These are phyloP conservation scores for Lasioglossum zephyrum DNA, from an alignment of 2,888 invertebrate genomes.

Conservation along the genomic window DNA sequence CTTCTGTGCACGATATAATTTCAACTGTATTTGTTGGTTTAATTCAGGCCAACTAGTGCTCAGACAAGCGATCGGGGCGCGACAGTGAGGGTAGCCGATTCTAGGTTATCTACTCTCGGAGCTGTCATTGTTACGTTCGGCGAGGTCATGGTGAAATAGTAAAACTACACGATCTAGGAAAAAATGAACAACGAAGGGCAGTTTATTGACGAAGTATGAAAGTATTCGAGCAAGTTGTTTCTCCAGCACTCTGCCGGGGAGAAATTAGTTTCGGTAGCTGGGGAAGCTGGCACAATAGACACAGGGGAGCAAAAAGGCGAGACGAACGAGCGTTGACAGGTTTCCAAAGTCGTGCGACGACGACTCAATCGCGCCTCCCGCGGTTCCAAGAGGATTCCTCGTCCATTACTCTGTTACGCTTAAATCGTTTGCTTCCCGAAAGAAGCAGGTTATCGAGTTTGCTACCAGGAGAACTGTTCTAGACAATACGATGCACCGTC, in stretches of 20 bases:
- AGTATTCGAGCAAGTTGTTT: not conserved
- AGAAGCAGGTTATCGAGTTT: slow-evolving; percentile 47
- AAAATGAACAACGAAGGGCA: too few relatives aligned
- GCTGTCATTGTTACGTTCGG: too few relatives aligned
- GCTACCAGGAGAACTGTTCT: slow-evolving; percentile 28
- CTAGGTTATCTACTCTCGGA: too few relatives aligned
- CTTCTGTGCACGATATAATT: too few relatives aligned
- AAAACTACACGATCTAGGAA: too few relatives aligned
- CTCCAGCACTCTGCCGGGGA: not conserved
- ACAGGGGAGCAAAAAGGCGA: slow-evolving; percentile 2
- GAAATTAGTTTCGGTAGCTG: slow-evolving; percentile 16
- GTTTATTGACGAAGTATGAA: not conserved
- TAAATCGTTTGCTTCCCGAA: slow-evolving; percentile 40
- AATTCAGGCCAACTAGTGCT: too few relatives aligned
- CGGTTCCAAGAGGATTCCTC: slow-evolving; percentile 20
- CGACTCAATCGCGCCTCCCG: slow-evolving; percentile 29
- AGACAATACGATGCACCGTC: slow-evolving; percentile 10
- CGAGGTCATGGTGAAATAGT: too few relatives aligned
- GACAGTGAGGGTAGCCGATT: too few relatives aligned
- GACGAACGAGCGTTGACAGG: slow-evolving; percentile 42
- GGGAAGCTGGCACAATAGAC: not conserved
- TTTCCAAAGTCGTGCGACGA: slow-evolving; percentile 35
- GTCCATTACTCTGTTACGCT: slow-evolving; percentile 48
- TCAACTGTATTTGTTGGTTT: too few relatives aligned
- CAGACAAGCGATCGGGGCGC: too few relatives aligned